Evolutionary conservation across 2,888 invertebrate genomes (phyloP).

Genomic region (Cryptophagus acutangulus): DNA sequence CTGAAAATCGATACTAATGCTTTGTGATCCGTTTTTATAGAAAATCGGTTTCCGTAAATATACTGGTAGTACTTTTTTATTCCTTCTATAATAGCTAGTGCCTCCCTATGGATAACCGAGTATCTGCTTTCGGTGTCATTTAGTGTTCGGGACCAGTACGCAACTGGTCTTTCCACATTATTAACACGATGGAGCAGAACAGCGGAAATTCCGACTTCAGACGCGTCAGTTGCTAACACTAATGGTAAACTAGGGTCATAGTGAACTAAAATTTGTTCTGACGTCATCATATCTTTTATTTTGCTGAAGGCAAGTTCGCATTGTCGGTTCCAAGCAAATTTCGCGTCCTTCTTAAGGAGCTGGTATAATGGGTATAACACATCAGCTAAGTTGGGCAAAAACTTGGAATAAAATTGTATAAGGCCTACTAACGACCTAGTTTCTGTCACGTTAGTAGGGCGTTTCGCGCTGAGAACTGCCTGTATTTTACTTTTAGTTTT

Average conservation of each 20-base stretch:
- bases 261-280: not conserved
- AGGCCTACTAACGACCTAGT: conserved; percentile 15
- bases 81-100: conserved; percentile 10
- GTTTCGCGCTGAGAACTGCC: conserved; percentile 14
- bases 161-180: conserved; percentile 17
- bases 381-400: conserved; percentile 11
- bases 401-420: conserved; percentile 20
- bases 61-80: conserved; percentile 14
- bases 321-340: conserved; percentile 5
- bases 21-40: conserved; percentile 17
- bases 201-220: conserved; percentile 7
- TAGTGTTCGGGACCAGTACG: conserved; percentile 19
- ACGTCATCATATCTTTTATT: not conserved
- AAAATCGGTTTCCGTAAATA: conserved; percentile 10
- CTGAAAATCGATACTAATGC: conserved; percentile 16
- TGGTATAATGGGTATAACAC: conserved; percentile 3
- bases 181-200: conserved; percentile 12
- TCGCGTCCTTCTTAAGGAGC: conserved; percentile 1
- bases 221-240: conserved; percentile 2
- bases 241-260: conserved; percentile 3
- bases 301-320: conserved; percentile 7
- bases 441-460: conserved; percentile 15
- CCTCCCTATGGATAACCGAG: conserved; percentile 17
- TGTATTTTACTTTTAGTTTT: conserved; percentile 13
- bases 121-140: conserved; percentile 16